These are phyloP conservation scores for Brachionus koreanus DNA, from an alignment of 1,140 invertebrate genomes.

Conservation along the genomic window DNA sequence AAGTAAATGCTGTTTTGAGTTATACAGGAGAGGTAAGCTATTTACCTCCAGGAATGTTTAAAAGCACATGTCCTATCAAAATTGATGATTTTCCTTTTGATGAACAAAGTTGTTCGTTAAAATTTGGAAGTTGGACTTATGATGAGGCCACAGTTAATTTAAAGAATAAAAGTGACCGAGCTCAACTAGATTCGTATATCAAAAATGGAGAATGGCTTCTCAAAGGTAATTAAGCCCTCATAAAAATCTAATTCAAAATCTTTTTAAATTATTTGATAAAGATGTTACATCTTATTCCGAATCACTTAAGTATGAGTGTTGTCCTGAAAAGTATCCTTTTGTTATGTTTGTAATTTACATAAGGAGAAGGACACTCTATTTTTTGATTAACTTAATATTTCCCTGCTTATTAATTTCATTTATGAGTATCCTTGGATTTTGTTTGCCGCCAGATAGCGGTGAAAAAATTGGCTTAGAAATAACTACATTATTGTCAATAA, in stretches of 20 bases:
- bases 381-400: constrained; percentile 58
- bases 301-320: constrained; percentile 62
- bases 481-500: constrained; percentile 62
- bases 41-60: constrained; percentile 97
- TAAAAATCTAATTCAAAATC: constrained; percentile 47
- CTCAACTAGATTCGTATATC: constrained; percentile 54
- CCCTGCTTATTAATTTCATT: constrained; percentile 57
- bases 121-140: constrained; percentile 59
- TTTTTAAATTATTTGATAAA: constrained; percentile 76
- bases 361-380: constrained; percentile 55
- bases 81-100: constrained; percentile 64
- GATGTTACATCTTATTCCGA: constrained; percentile 37
- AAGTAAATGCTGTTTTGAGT: constrained; percentile 56
- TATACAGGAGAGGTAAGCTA: constrained; percentile 90
- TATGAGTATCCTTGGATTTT: constrained; percentile 57
- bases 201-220: constrained; percentile 58
- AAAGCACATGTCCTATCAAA: constrained; percentile 82
- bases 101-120: constrained; percentile 54
- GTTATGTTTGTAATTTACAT: constrained; percentile 55
- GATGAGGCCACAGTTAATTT: constrained; percentile 57
- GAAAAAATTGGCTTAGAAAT: constrained; percentile 79
- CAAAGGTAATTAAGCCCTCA: constrained; percentile 46
- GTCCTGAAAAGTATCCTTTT: constrained; percentile 57
- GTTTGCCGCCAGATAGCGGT: constrained; percentile 67
- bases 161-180: constrained; percentile 48